Evolutionary conservation across 2,113 vertebrate species (phyloP).

Genomic region (Lepidothrix coronata): DNA sequence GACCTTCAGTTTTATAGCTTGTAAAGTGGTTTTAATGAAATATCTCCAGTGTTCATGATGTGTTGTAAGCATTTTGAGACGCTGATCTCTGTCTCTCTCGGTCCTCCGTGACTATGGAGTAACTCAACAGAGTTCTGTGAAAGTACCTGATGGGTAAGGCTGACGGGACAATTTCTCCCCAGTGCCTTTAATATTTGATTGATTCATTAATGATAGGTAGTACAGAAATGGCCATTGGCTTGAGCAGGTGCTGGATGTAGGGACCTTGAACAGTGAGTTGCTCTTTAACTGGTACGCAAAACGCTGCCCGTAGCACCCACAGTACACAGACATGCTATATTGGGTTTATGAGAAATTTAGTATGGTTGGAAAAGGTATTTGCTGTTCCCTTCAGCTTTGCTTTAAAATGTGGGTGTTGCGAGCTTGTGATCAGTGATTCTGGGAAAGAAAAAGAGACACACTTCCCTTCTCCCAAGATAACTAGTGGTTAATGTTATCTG

Average conservation of each 20-base stretch:
- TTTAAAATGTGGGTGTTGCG: neutral
- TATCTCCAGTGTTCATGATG: neutral
- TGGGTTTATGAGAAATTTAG: neutral
- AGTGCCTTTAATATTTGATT: neutral
- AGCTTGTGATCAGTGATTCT: neutral
- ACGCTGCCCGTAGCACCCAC: fast-evolving
- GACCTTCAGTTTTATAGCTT: neutral
- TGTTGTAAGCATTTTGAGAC: neutral
- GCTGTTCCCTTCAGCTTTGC: neutral
- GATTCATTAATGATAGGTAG: neutral
- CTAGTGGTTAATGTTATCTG: neutral
- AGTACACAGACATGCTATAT: fast-evolving
- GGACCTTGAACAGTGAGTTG: neutral
- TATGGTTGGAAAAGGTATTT: neutral
- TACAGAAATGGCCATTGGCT: neutral
- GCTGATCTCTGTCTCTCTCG: neutral
- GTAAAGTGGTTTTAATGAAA: neutral
- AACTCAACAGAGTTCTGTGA: neutral
- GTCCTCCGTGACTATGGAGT: neutral
- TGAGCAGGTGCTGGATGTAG: neutral
- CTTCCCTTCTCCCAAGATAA: neutral
- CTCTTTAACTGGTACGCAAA: neutral
- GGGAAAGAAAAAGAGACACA: neutral
- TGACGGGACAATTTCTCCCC: neutral
- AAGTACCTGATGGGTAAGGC: neutral